A percentile compares a stretch with the other conserved stretches of the same genome.
These are phyloP conservation scores for Cantharis rufa DNA, from an alignment of 2,888 invertebrate species.

Conservation along the genomic window DNA sequence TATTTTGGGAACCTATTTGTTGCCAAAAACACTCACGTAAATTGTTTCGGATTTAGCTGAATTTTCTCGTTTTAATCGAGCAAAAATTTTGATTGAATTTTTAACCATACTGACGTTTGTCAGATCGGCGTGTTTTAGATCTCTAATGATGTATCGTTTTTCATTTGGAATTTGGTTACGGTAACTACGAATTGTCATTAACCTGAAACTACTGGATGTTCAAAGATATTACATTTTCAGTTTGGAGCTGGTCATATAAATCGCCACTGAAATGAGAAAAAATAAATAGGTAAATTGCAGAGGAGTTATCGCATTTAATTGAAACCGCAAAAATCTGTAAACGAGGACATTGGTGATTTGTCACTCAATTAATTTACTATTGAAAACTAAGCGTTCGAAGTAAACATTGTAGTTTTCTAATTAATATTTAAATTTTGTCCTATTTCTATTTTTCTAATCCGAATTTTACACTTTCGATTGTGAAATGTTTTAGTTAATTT, in stretches of 20 bases:
- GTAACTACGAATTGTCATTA: not conserved
- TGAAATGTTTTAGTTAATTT: not conserved
- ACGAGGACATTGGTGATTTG: not conserved
- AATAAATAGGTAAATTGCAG: too few relatives aligned
- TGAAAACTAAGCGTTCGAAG: not conserved
- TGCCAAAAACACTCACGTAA: not conserved
- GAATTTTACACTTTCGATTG: not conserved
- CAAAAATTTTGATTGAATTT: constrained; percentile 55
- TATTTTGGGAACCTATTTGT: not conserved
- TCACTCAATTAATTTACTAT: not conserved
- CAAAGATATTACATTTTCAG: too few relatives aligned
- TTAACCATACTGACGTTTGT: constrained; percentile 48
- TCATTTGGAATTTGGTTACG: not conserved
- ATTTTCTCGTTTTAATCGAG: constrained; percentile 49
- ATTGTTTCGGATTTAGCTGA: constrained; percentile 12
- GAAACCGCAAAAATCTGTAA: not conserved
- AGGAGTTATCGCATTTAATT: too few relatives aligned
- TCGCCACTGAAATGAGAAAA: too few relatives aligned
- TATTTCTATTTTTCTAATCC: not conserved
- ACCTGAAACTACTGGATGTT: not conserved
- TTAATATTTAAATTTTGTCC: not conserved
- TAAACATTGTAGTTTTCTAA: not conserved
- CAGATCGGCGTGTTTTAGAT: constrained; percentile 1
- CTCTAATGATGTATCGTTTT: not conserved
- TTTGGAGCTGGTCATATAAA: too few relatives aligned